Conservation (phyloP, 2,888 invertebrate species). For the Coelogynopora nodosa region DNA sequence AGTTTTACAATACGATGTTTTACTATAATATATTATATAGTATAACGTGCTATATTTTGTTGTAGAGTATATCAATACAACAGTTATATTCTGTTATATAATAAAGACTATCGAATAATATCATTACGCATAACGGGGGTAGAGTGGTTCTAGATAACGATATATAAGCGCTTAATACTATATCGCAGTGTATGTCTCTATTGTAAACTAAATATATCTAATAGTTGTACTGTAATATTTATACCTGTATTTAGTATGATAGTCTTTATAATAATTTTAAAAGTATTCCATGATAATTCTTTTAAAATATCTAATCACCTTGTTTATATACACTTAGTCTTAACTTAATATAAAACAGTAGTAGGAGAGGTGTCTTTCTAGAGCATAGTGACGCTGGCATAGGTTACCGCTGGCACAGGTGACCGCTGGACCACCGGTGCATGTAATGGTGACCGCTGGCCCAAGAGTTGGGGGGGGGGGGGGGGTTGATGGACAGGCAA, state of each 20-base stretch:
- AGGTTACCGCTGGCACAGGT: too few relatives aligned
- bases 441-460: too few relatives aligned
- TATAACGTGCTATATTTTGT: conserved; percentile 1
- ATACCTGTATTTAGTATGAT: conserved; percentile 18
- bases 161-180: not conserved
- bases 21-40: conserved; percentile 10
- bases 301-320: conserved; percentile 24
- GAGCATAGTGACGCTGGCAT: too few relatives aligned
- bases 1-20: conserved; percentile 26
- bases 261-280: not conserved
- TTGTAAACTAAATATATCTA: not conserved
- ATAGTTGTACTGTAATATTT: conserved; percentile 17
- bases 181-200: not conserved
- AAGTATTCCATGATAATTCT: conserved; percentile 12
- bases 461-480: too few relatives aligned
- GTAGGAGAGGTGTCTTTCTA: too few relatives aligned
- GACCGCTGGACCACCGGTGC: too few relatives aligned
- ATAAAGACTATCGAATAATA: not conserved
- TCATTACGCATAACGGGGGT: conserved; percentile 4
- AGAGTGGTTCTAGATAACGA: not conserved
- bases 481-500: too few relatives aligned
- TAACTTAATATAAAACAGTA: not conserved
- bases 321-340: not conserved
- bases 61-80: too few relatives aligned
- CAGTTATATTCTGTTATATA: not conserved